Conservation (phyloP, 2,797 vertebrate species). For the Danio tinwini region DNA sequence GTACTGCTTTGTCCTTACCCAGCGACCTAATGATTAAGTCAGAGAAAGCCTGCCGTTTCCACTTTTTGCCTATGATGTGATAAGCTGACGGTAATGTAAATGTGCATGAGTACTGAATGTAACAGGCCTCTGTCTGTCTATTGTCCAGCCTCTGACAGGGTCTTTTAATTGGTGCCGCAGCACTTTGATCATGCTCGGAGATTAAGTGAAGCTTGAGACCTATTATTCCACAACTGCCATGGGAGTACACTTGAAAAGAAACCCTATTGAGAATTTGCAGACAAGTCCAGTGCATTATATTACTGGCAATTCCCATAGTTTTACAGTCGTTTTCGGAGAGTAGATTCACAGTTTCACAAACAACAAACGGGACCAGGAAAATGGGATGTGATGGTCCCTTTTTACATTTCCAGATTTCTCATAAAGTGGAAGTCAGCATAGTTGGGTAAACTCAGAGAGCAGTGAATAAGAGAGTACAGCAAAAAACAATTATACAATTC, state of each 20-base stretch:
- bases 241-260: constrained; percentile 41
- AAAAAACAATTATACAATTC: no score
- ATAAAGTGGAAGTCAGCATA: no score
- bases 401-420: no score
- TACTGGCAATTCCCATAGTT: not conserved
- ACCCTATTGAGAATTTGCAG: constrained; percentile 31
- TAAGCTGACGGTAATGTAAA: constrained; percentile 43
- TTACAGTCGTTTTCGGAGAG: not conserved
- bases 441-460: no score
- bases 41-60: constrained; percentile 39
- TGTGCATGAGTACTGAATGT: constrained; percentile 48
- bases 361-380: no score
- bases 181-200: constrained; percentile 65
- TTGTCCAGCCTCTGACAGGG: constrained; percentile 48
- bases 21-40: constrained; percentile 43
- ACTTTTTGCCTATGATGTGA: constrained; percentile 35
- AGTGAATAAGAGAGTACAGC: no score
- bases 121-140: constrained; percentile 48
- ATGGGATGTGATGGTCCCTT: no score
- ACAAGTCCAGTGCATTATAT: constrained; percentile 36
- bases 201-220: constrained; percentile 47
- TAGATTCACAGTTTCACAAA: not conserved
- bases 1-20: constrained; percentile 51
- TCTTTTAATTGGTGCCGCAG: constrained; percentile 64
- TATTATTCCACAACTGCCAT: constrained; percentile 43